Evolutionary conservation across 2,888 invertebrate species (phyloP), one percentile per base, ranked within the genome.

Genomic region (Stenichneumon culpator): DNA sequence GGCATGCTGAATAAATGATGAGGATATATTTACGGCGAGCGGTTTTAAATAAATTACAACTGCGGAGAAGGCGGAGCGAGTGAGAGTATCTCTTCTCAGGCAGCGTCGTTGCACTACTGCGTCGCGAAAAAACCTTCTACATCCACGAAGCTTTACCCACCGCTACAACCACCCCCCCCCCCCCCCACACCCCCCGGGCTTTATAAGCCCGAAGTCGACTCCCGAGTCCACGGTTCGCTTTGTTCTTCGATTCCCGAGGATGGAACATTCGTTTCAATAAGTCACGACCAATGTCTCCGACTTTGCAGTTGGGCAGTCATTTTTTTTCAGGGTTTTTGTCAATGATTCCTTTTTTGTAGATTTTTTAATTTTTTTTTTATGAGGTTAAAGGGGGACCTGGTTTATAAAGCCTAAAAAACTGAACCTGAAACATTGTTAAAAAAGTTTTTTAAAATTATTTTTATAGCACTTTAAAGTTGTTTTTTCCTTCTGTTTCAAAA

Each of bases 21-120:
- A 91, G 92, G 93, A 93, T 93, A 93, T 93, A 93, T 93, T 93
- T 93, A 93, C 93, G 93, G 92, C 91, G 92, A 92, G 93, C 91
- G 91, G 92, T 93, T 93, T 93, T 93, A 93, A 93, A 94, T 94
- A 93, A 93, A 93, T 93, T 93, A 93, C 93, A 93, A 90, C 92
- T 90, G 92, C 91, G 91, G 92, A 92, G 93, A 92, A 92, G 91
- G 89, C 90, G 90, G 91, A 90, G 89, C 88, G 73, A 74, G 60
- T 39, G 74, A 74, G 74, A 80, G 82, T 70, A 81, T 79, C 75
- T 73, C 63, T 60, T 50, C 74, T 52, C 32, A 72, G 54, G 73
- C 57, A 69, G 67, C 82, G 72, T 57, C 68, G 79, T 79, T 77
- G 57, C 70, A 80, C 75, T 65, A 70, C 52, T 73, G 68, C 75